Percentiles rank a stretch among this genome's conserved stretches.
Evolutionary conservation across 2,113 vertebrate species (phyloP).

Genomic region (Cynoglossus semilaevis): DNA sequence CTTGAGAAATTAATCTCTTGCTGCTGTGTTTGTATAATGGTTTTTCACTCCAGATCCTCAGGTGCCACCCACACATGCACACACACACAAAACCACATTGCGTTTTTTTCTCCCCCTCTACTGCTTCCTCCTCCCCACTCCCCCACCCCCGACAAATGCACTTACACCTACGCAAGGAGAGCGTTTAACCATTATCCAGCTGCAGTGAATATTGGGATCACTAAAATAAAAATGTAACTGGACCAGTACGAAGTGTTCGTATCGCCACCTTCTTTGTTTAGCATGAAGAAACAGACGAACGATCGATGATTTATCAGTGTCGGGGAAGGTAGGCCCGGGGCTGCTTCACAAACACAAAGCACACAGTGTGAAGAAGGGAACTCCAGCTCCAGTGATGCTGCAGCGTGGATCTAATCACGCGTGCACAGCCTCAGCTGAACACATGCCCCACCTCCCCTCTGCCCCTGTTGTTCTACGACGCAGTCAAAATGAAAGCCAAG

Average conservation of each 20-base stretch:
- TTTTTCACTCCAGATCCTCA: conserved; percentile 69
- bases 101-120: conserved; percentile 46
- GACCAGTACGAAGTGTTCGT: conserved; percentile 33
- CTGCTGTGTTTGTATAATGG: conserved; percentile 66
- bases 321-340: conserved; percentile 45
- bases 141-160: conserved; percentile 47
- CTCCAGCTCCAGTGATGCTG: conserved; percentile 45
- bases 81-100: conserved; percentile 58
- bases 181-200: conserved; percentile 32
- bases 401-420: conserved; percentile 38
- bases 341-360: conserved; percentile 58
- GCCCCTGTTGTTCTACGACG: neutral
- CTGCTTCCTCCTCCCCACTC: conserved; percentile 35
- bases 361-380: conserved; percentile 46
- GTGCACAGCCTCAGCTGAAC: conserved; percentile 32
- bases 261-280: conserved; percentile 43
- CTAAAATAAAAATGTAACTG: conserved; percentile 56
- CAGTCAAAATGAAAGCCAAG: no score
- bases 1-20: conserved; percentile 64
- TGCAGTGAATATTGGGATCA: conserved; percentile 46
- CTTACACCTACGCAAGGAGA: conserved; percentile 54
- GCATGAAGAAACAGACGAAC: conserved; percentile 45
- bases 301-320: conserved; percentile 71
- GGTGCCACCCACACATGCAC: conserved; percentile 70
- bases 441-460: conserved; percentile 2